Base-by-base conservation (phyloP, 1,140 invertebrate species). In the Brachionus manjavacas region DNA sequence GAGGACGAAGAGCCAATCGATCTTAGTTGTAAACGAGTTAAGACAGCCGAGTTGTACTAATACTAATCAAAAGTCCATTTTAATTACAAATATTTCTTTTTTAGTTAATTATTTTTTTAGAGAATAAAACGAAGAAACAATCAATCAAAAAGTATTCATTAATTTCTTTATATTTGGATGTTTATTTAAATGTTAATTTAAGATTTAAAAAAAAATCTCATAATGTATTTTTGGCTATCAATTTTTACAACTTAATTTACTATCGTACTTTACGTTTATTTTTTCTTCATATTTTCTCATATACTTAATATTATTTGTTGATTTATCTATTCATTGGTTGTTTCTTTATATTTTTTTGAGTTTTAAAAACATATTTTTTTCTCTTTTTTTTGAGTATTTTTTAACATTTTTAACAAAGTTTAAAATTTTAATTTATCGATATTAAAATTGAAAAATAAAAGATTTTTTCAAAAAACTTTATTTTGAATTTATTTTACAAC, bases 41-140 rank as follows among this genome's bases (percentile, higher is more conserved):
- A 81, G 23, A 76, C 41, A 4, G 52, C 52, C 28, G 68, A 72
- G 68, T 72, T 72, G 68, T 72, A 72, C 41, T 72, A 72, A 72
- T 16, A n/a, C n/a, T n/a, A 72, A 39, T 20, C 31, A 72, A 72
- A 72, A 39, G 35, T 39, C 31, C 35, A 39, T 39, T 72, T 39
- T 39, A 35, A 39, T 39, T 4, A 72, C 25, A 39, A 39, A 72
- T 31, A 68, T 31, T 28, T 39, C 12, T 72, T 68, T 72, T 72
- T 72, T 72, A 72, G 68, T 72, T 72, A 72, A 72, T 72, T 72
- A 72, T 72, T 72, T 39, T 72, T 72, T 72, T 72, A 72, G 68
- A 72, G 68, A 72, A 72, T 72, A 12, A 20, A 41, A 72, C 28
- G 4, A 72, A n/a, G 16, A 39, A 72, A 72, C 12, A 20, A 39